Conservation (phyloP, 2,797 vertebrate genomes). For the Channallabes apus region DNA sequence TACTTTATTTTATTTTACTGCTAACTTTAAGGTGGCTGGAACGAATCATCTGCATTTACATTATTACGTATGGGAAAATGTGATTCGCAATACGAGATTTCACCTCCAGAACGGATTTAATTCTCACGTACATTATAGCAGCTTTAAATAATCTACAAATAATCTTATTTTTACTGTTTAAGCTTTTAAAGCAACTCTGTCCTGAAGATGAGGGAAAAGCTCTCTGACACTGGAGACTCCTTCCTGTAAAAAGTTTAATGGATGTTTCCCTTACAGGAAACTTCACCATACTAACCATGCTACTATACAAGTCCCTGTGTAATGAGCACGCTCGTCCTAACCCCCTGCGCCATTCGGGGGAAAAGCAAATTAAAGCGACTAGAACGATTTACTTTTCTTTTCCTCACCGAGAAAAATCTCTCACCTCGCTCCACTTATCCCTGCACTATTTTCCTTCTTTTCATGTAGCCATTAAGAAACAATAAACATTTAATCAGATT, state of each 20-base stretch:
- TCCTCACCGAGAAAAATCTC: background rate
- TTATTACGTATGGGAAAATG: no score
- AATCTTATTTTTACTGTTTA: background rate
- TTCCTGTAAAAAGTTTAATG: background rate
- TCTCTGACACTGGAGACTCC: background rate
- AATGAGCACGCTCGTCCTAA: background rate
- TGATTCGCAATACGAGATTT: no score
- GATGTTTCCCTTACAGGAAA: background rate
- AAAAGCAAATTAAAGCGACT: background rate
- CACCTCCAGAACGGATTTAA: no score
- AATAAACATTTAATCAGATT: slow-evolving; percentile 61
- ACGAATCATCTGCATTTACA: no score
- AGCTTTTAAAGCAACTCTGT: background rate
- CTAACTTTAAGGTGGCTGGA: no score
- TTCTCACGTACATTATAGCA: background rate
- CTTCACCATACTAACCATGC: background rate
- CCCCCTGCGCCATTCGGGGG: background rate
- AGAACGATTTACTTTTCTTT: background rate
- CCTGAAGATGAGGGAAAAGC: background rate
- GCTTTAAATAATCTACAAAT: background rate
- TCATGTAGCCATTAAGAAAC: slow-evolving; percentile 49
- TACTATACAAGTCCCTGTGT: background rate
- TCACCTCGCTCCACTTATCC: slow-evolving; percentile 10
- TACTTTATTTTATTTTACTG: background rate
- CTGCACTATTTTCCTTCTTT: slow-evolving; percentile 10